Conservation (phyloP, 2,113 vertebrate species). For the Sinocyclocheilus anophthalmus region DNA sequence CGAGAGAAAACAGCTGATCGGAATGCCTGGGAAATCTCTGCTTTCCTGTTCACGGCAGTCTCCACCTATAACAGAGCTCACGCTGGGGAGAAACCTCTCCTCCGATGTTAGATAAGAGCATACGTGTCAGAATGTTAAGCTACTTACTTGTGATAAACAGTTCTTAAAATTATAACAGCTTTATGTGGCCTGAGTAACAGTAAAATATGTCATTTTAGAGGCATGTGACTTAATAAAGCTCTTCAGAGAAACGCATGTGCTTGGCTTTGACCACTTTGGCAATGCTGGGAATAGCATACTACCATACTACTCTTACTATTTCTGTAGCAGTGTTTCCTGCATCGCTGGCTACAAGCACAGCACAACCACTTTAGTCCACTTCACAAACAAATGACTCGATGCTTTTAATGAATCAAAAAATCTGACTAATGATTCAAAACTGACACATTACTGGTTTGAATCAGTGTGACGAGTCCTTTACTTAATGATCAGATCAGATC, state of each 20-base stretch:
- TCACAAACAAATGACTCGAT: not conserved
- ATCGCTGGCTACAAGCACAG: not conserved
- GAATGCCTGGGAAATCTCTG: slow-evolving; percentile 48
- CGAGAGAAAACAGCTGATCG: slow-evolving; percentile 38
- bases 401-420: too few species aligned
- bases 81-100: not conserved
- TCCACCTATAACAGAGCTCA: slow-evolving; percentile 45
- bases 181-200: too few species aligned
- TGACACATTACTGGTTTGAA: too few species aligned
- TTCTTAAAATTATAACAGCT: too few species aligned
- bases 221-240: too few species aligned
- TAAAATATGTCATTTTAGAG: too few species aligned
- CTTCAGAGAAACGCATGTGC: not conserved
- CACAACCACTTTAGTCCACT: not conserved
- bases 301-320: not conserved
- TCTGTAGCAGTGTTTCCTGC: not conserved
- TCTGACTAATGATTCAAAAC: too few species aligned
- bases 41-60: slow-evolving; percentile 50
- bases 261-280: not conserved
- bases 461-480: too few species aligned
- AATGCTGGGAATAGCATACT: not conserved
- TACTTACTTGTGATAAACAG: too few species aligned
- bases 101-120: slow-evolving; percentile 5
- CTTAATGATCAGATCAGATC: too few species aligned
- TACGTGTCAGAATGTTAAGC: not conserved